A percentile compares a stretch with the other conserved stretches of the same genome.
Conservation (phyloP, 1,140 invertebrate species). For the Oedothorax gibbosus region DNA sequence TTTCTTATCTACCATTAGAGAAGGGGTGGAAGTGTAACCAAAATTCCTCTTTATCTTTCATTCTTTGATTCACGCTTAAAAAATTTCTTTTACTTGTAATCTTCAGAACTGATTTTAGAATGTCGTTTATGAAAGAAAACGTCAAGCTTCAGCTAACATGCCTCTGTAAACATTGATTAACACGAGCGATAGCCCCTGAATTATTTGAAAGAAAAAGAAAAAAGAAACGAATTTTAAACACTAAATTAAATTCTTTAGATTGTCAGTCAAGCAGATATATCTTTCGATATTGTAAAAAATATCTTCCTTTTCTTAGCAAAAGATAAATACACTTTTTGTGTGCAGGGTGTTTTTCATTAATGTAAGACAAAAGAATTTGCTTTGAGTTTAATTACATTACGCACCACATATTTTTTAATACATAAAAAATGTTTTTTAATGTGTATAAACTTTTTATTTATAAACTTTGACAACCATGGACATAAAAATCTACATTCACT, state of each 20-base stretch:
- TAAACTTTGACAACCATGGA: too few species aligned
- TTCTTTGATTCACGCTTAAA: slow-evolving; percentile 9
- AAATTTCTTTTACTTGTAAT: slow-evolving; percentile 43
- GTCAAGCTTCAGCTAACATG: slow-evolving; percentile 29
- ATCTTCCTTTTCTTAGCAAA: slow-evolving; percentile 1
- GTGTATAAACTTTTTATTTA: too few species aligned
- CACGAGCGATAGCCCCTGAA: slow-evolving; percentile 44
- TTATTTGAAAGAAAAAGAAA: slow-evolving; percentile 40
- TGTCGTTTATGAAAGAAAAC: slow-evolving; percentile 30
- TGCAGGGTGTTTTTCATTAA: too few species aligned
- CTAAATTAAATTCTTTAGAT: slow-evolving; percentile 47
- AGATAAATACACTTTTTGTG: too few species aligned
- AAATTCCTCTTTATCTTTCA: not conserved
- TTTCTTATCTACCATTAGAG: too few species aligned
- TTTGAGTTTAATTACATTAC: too few species aligned
- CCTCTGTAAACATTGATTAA: slow-evolving; percentile 49
- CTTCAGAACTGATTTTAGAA: slow-evolving; percentile 22
- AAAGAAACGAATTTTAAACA: slow-evolving; percentile 34
- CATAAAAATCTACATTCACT: too few species aligned
- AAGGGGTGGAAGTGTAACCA: too few species aligned
- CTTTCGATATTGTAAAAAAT: not conserved
- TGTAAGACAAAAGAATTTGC: too few species aligned
- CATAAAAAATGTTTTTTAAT: too few species aligned
- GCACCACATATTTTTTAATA: too few species aligned
- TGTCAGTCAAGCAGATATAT: slow-evolving; percentile 42